Evolutionary conservation across 2,797 vertebrate species (phyloP), one percentile per base, ranked within the genome.

Genomic region (Oreonectes daqikongensis): DNA sequence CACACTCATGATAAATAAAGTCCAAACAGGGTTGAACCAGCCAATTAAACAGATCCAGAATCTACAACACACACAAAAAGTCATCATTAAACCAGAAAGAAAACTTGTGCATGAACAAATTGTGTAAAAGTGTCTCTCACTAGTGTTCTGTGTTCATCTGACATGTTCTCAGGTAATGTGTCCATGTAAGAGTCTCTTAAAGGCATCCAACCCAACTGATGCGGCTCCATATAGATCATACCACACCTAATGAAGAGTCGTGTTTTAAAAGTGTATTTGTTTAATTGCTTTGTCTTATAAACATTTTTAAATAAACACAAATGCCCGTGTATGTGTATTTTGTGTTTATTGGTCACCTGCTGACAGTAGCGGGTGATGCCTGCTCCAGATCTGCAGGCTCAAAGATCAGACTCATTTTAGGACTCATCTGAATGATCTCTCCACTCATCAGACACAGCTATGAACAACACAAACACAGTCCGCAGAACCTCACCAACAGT

Each of bases 211-310:
- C 97, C 96, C 12, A 98, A 86, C 85, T 98, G 95, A 2, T 95
- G 93, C 0, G 95, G 90, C 79, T 98, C 96, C 97, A 98, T 96
- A 83, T 98, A 98, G 89, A 98, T 96, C 97, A 98, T 98, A 20
- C 97, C 96, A 88, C 96, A 98, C 86, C 96, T 46, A 46, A 46
- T 18, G 44, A 12, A 42, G 3, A 18, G 44, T 46, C 44, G 6
- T 46, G 17, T 46, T 42, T n/a, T 35, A 35, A 35, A 35, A 35
- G 12, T 42, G 40, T 42, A 42, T 18, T 1, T 48, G 18, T n/a
- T n/a, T n/a, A n/a, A n/a, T n/a, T n/a, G n/a, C n/a, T n/a, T n/a
- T n/a, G n/a, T n/a, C n/a, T n/a, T n/a, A n/a, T n/a, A n/a, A n/a
- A 18, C 4, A 18, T 18, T 48, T 44, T 48, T 6, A 48, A n/a